Evolutionary conservation across 2,888 invertebrate genomes (phyloP), one percentile per base, ranked within the genome.

Genomic region (Leucophenga montana): DNA sequence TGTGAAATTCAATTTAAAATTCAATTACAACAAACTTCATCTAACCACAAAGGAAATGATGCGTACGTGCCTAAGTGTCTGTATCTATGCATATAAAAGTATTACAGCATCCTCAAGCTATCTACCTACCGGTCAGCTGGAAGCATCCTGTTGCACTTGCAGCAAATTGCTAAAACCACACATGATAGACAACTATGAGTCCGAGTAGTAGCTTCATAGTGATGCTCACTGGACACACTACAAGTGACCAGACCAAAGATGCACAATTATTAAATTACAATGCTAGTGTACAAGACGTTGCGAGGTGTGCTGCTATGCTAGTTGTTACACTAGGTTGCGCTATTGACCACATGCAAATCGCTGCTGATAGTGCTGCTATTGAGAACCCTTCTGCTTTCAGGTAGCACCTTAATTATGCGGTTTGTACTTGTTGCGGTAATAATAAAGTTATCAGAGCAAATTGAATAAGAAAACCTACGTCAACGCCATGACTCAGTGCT

Each of bases 201-300:
- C n/a, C n/a, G n/a, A 79, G 39, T 39, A 39, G 39, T 8, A 5
- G 39, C 39, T 8, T 3, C 39, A 39, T 1, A 5, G 8, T 39
- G 9, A 39, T 11, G 11, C 39, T 11, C 11, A 39, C 8, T 39
- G 39, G 39, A 39, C 8, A 39, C 39, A 20, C 53, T 9, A 53
- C 53, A 16, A 16, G 16, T 11, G 18, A 16, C 3, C 9, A 16
- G 14, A n/a, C 53, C 53, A 69, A n/a, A 72, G 73, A 73, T 39
- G 61, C 83, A 74, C 83, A 84, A 78, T 82, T 82, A 84, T 82
- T 84, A 84, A 79, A 82, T 84, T 82, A 82, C 82, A 84, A 77
- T 75, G 73, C 69, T 54, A 68, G 39, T 33, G 33, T 8, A 33
- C n/a, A n/a, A n/a, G 27, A 27, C 27, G 27, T 4, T 3, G 27